A percentile compares a stretch with the other conserved stretches of the same genome.
phyloP scores from a whole-genome alignment of 2,888 invertebrate genomes.

The Lepidocyrtoides sp. region DNA sequence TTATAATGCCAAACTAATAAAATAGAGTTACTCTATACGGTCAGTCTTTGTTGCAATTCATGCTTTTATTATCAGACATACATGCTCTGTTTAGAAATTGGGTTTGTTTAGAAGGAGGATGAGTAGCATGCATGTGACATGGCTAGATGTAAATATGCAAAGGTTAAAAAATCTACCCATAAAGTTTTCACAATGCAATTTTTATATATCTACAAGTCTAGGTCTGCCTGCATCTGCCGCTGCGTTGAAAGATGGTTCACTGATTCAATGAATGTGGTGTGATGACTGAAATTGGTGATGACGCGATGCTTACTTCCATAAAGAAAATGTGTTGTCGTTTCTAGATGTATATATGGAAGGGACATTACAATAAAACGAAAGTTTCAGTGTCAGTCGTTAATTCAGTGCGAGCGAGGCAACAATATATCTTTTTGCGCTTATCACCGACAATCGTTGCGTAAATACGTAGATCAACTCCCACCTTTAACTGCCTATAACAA shows the following conservation, averaged over 20 bases:
- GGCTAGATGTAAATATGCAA: background rate
- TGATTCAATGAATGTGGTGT: background rate
- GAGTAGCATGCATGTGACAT: background rate
- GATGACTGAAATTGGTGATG: constrained; percentile 1
- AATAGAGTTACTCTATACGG: background rate
- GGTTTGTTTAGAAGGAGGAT: background rate
- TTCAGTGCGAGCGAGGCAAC: constrained; percentile 72
- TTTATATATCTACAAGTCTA: background rate
- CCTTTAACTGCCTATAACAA: background rate
- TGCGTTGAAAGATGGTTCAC: constrained; percentile 17
- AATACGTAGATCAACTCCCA: constrained; percentile 19
- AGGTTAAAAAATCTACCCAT: background rate
- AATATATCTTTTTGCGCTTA: constrained; percentile 30
- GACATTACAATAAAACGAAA: constrained; percentile 71
- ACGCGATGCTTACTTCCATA: constrained; percentile 45
- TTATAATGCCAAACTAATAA: no score
- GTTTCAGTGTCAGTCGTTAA: constrained; percentile 75
- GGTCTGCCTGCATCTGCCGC: background rate
- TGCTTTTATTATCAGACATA: background rate
- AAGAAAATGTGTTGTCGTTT: background rate
- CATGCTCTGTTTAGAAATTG: background rate
- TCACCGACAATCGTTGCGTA: background rate
- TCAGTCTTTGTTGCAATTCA: background rate
- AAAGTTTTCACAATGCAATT: background rate
- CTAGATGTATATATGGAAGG: constrained; percentile 69